Conservation (phyloP, 2,797 vertebrate species). For the Molossus molossus region DNA sequence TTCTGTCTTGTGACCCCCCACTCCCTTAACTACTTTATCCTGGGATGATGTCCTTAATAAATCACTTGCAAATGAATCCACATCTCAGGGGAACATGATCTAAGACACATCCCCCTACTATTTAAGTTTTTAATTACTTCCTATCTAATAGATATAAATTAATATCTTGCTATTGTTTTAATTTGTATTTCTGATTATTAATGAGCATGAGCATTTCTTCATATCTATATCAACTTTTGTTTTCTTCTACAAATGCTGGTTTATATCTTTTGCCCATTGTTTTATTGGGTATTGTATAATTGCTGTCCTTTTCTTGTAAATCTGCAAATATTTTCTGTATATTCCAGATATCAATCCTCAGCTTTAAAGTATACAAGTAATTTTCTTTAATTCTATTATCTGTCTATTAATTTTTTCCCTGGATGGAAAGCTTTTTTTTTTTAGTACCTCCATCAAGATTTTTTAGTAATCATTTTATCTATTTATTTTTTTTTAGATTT, state of each 20-base stretch:
- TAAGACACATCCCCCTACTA: background rate
- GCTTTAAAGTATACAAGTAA: conserved; percentile 2
- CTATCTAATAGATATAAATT: background rate
- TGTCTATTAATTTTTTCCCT: background rate
- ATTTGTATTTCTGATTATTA: conserved; percentile 39
- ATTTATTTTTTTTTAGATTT: too few relatives aligned
- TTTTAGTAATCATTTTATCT: conserved; percentile 18
- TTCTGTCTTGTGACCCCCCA: background rate
- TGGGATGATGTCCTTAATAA: conserved; percentile 28
- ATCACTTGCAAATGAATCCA: conserved; percentile 6
- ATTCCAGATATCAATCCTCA: background rate
- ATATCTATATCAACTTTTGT: background rate
- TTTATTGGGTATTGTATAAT: background rate
- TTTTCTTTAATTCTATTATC: conserved; percentile 12
- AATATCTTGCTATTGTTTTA: background rate
- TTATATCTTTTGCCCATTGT: conserved; percentile 5
- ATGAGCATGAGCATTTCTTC: background rate
- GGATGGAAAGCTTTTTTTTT: background rate
- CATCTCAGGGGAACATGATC: background rate
- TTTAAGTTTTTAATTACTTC: conserved; percentile 17
- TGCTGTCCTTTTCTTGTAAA: conserved; percentile 12
- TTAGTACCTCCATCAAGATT: background rate
- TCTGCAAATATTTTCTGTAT: conserved; percentile 1
- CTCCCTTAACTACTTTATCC: background rate
- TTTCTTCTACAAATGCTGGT: background rate